Evolutionary conservation across 2,113 vertebrate genomes (phyloP).

Genomic region (Sylvilagus bachmani): DNA sequence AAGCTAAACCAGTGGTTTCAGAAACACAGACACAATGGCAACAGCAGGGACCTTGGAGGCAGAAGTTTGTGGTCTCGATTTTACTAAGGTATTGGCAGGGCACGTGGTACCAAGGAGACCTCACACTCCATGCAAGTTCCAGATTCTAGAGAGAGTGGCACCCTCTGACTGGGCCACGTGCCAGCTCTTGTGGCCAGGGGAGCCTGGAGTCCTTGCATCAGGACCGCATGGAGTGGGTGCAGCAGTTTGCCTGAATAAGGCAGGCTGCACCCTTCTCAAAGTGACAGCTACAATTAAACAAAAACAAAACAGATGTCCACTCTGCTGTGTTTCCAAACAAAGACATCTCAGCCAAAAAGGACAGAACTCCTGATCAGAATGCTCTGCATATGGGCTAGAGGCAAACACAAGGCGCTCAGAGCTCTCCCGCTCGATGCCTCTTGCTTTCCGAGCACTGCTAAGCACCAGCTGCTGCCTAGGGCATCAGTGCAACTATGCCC

Average conservation of each 20-base stretch:
- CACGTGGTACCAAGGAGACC: neutral
- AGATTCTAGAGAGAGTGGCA: neutral
- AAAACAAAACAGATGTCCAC: neutral
- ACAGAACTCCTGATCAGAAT: neutral
- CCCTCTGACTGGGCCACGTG: neutral
- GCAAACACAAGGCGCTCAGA: neutral
- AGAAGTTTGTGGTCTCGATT: neutral
- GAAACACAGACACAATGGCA: neutral
- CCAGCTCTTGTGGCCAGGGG: neutral
- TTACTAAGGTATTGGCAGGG: neutral
- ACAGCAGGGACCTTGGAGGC: rapidly evolving
- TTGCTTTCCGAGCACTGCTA: neutral
- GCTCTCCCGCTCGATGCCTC: neutral
- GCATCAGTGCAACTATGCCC: rapidly evolving
- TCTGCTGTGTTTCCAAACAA: neutral
- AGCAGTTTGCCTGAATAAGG: neutral
- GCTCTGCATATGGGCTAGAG: neutral
- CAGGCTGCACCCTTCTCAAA: neutral
- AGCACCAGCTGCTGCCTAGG: neutral
- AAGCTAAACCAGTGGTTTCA: neutral
- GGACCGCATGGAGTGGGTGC: neutral
- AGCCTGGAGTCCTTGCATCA: neutral
- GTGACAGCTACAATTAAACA: neutral
- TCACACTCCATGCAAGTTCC: neutral
- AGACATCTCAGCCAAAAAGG: neutral